These are phyloP conservation scores for Silurus aristotelis DNA, from an alignment of 2,797 vertebrate species.

Conservation along the genomic window DNA sequence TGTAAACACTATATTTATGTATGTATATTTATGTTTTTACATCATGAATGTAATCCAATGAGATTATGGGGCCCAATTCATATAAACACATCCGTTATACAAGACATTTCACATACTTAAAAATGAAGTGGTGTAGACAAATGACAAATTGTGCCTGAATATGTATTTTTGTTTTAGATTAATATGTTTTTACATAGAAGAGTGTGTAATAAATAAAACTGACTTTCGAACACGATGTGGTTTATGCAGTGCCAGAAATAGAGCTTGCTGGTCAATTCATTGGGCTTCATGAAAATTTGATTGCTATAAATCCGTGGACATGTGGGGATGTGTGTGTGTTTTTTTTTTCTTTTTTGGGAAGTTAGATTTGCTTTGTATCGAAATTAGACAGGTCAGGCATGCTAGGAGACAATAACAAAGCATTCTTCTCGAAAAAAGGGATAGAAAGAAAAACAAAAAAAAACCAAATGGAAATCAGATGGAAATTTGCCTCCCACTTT, in stretches of 20 bases:
- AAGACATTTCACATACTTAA: background rate
- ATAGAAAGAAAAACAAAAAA: background rate
- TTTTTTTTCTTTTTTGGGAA: background rate
- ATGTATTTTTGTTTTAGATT: background rate
- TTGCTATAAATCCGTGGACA: background rate
- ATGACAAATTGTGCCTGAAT: background rate
- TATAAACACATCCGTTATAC: background rate
- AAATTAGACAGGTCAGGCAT: background rate
- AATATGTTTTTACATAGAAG: background rate
- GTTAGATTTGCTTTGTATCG: background rate
- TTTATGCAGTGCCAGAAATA: background rate
- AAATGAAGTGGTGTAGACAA: background rate
- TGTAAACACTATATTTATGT: background rate
- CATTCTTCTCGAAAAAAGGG: background rate
- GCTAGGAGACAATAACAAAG: background rate
- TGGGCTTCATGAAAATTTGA: background rate
- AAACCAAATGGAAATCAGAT: conserved; percentile 30
- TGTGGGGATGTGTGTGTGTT: background rate
- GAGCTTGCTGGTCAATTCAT: background rate
- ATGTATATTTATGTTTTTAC: background rate
- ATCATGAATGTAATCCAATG: background rate
- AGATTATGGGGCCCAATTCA: background rate
- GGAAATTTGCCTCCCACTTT: conserved; percentile 30
- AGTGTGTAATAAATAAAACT: background rate
- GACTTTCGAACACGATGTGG: background rate